Evolutionary conservation across 2,113 vertebrate species (phyloP).

Genomic region (Menura novaehollandiae): DNA sequence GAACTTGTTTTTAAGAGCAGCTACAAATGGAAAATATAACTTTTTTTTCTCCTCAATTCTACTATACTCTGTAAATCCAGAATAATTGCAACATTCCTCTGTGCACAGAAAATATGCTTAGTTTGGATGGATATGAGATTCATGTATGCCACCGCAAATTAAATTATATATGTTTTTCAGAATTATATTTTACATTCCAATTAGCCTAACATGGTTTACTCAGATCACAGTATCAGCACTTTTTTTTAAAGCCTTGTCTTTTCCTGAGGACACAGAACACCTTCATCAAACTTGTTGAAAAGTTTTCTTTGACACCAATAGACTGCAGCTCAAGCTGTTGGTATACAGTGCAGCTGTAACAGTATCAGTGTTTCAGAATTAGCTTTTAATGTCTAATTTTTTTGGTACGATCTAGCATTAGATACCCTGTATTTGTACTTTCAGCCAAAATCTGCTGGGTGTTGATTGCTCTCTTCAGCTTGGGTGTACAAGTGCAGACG

Average conservation of each 20-base stretch:
- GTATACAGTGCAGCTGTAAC: neutral
- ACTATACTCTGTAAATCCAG: neutral
- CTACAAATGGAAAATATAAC: neutral
- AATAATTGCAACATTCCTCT: neutral
- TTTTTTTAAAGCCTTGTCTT: neutral
- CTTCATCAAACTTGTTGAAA: neutral
- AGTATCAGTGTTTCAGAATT: neutral
- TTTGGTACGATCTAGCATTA: neutral
- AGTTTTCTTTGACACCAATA: neutral
- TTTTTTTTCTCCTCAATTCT: neutral
- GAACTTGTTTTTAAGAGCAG: neutral
- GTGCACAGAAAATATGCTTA: neutral
- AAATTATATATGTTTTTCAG: neutral
- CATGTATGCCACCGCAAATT: neutral
- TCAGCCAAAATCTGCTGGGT: neutral
- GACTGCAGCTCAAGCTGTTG: neutral
- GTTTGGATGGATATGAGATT: neutral
- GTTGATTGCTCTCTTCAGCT: neutral
- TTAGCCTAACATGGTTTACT: neutral
- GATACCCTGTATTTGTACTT: neutral
- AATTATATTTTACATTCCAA: neutral
- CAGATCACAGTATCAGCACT: neutral
- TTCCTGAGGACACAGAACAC: neutral
- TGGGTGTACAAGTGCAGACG: neutral
- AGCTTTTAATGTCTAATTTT: neutral